Evolutionary conservation across 64 coral and sea anemone genomes (phyloP).

Genomic region (Montipora efflorescens): DNA sequence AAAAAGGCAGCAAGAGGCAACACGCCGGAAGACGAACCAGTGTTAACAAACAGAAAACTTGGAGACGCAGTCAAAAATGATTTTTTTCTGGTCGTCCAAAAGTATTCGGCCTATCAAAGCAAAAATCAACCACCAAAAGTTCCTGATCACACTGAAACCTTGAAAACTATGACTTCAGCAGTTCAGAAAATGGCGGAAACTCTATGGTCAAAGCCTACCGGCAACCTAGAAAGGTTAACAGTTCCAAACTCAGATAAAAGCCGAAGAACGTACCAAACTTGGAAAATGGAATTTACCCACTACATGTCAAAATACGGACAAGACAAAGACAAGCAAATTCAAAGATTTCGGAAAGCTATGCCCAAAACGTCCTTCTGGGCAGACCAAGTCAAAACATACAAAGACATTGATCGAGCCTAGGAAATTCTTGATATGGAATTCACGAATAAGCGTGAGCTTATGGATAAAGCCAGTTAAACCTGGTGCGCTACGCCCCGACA

Average conservation of each 20-base stretch:
- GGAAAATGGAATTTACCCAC: too few relatives aligned
- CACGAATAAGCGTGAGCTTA: constrained; percentile 61
- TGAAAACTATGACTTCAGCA: not conserved
- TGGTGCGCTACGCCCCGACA: too few relatives aligned
- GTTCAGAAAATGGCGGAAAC: constrained; percentile 3
- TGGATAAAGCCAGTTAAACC: constrained; percentile 11
- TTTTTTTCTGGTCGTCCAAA: not conserved
- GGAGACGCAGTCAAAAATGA: too few relatives aligned
- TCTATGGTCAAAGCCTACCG: not conserved
- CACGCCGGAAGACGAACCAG: not conserved
- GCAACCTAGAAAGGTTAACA: too few relatives aligned
- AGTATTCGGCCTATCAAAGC: constrained; percentile 19
- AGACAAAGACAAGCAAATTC: too few relatives aligned
- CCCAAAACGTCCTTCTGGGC: constrained; percentile 39
- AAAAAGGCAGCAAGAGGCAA: constrained; percentile 57
- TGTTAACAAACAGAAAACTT: constrained; percentile 16
- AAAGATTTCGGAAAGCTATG: constrained; percentile 26
- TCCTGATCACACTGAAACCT: not conserved
- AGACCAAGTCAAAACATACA: not conserved
- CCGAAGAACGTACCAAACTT: too few relatives aligned
- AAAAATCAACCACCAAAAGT: not conserved
- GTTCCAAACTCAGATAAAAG: too few relatives aligned
- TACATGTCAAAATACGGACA: too few relatives aligned
- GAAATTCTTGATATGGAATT: constrained; percentile 71
- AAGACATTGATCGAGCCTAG: constrained; percentile 47